A percentile compares a stretch with the other conserved stretches of the same genome.
phyloP scores from a whole-genome alignment of 2,797 vertebrate genomes.

The Eulemur coronatus region DNA sequence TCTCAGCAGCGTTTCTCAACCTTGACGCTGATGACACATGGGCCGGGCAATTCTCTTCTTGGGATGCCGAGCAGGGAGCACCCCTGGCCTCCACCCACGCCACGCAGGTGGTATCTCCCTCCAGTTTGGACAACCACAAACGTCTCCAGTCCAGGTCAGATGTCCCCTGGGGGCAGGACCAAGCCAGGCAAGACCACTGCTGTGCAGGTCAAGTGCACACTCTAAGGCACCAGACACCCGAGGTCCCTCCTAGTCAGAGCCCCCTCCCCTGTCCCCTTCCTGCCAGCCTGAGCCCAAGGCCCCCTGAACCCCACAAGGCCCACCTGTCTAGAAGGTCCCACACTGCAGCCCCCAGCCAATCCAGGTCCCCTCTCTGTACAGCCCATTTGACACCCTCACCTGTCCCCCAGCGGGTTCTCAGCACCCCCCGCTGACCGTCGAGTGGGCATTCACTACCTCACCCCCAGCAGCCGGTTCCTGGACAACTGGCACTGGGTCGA shows the following conservation, averaged over 20 bases:
- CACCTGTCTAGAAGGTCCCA: not conserved
- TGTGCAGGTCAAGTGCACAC: not conserved
- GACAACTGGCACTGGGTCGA: not conserved
- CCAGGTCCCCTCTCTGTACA: too few relatives aligned
- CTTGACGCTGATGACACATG: not conserved
- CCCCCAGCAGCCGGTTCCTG: not conserved
- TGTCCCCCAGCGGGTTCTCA: not conserved
- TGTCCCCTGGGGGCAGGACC: not conserved
- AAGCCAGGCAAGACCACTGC: not conserved
- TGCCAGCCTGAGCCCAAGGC: not conserved
- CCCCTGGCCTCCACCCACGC: not conserved
- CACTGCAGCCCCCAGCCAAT: not conserved
- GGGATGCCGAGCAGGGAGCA: not conserved
- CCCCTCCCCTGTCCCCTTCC: not conserved
- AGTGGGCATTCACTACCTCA: not conserved
- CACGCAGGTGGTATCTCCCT: fast-evolving
- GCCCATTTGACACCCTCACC: not conserved
- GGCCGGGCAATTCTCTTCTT: not conserved
- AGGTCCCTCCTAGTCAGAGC: not conserved
- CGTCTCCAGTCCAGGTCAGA: not conserved
- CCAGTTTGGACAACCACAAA: not conserved
- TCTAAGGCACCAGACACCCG: not conserved
- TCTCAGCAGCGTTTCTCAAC: not conserved
- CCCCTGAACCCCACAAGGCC: not conserved
- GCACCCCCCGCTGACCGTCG: not conserved